Percentiles rank a stretch among this genome's conserved stretches.
These are phyloP conservation scores for Machimus rusticus DNA, from an alignment of 2,888 invertebrate species.

Conservation along the genomic window DNA sequence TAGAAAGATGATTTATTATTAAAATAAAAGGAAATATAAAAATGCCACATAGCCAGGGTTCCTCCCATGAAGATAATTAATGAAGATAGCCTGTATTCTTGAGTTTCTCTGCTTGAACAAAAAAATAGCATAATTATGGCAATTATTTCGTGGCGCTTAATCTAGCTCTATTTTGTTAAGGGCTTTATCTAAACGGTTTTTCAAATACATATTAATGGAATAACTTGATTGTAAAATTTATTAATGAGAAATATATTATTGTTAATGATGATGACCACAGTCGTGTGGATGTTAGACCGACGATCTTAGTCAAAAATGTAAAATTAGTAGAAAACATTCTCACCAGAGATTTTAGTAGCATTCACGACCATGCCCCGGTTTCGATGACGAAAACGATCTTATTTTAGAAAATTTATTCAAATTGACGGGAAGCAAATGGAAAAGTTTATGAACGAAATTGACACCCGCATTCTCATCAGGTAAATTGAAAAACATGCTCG, in stretches of 20 bases:
- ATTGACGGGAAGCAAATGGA: conserved; percentile 69
- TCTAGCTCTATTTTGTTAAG: background rate
- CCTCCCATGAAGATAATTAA: background rate
- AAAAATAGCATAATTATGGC: background rate
- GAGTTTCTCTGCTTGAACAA: background rate
- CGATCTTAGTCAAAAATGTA: conserved; percentile 70
- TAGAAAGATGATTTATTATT: background rate
- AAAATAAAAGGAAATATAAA: no score
- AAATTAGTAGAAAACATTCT: conserved; percentile 69
- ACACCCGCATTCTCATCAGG: conserved; percentile 74
- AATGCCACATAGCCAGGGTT: background rate
- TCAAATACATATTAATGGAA: no score
- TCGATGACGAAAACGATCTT: conserved; percentile 69
- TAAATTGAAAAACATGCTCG: conserved; percentile 72
- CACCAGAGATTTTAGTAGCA: conserved; percentile 68
- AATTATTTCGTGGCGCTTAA: background rate
- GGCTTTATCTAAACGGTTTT: no score
- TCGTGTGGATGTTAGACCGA: conserved; percentile 61
- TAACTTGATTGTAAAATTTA: background rate
- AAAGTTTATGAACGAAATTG: conserved; percentile 68
- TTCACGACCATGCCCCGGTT: conserved; percentile 71
- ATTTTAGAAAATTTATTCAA: conserved; percentile 70
- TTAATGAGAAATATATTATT: background rate
- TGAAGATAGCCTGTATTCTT: background rate
- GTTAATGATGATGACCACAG: background rate